Base-by-base conservation (phyloP, 2,888 invertebrate genomes). In the Pandemis cinnamomeana region DNA sequence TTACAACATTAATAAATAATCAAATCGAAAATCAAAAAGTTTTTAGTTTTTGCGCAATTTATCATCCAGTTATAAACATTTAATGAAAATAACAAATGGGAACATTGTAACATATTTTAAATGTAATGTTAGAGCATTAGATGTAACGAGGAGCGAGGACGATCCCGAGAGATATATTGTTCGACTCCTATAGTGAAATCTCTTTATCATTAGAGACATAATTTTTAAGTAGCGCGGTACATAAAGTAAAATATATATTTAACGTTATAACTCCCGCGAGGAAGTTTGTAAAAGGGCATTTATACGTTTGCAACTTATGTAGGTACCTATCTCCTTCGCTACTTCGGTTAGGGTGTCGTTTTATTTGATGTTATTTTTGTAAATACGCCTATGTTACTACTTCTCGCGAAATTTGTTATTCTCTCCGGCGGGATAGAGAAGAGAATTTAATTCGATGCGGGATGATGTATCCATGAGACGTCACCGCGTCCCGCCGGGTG, bases 101-200 rank as follows among this genome's bases (percentile, higher is more conserved):
- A 94, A 87, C 94, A 94, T 89, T 94, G 91, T 93, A 93, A 94
- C 94, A 94, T 94, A 94, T 94, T 92, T 91, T 91, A 91, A 91
- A 90, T 86, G 85, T 92, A 92, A 93, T 89, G 85, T 91, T 94
- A 94, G 92, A 83, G 88, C 89, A 91, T 72, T 94, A 94, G 93
- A 89, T 89, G 84, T 90, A 90, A 89, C 83, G 80, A 77, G 79
- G 87, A 87, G 77, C 82, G 82, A 83, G 87, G 89, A 88, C 89
- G 83, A 80, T 83, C 84, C 83, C 87, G 86, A 89, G 87, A 91
- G 89, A 90, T 91, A 90, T 91, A 91, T 91, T 90, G 89, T 90
- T 91, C 86, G 89, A 89, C 81, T 88, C 87, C 84, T 86, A 86
- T 88, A 89, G 87, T 86, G 85, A 88, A 89, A 89, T 87, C 87